Evolutionary conservation across 2,113 vertebrate genomes (phyloP).

Genomic region (Calcarius ornatus): DNA sequence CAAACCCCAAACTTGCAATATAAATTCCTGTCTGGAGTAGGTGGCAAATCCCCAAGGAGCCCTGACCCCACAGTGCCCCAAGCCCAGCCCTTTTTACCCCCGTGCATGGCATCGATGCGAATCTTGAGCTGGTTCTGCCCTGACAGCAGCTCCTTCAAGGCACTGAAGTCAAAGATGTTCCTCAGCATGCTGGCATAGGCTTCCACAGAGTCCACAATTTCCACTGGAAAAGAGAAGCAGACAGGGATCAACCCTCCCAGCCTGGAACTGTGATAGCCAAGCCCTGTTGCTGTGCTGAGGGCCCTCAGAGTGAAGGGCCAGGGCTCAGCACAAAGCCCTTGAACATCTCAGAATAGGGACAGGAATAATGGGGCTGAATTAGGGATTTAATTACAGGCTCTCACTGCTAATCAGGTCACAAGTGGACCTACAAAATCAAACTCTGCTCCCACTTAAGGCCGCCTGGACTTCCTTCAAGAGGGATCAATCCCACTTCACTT

Average conservation of each 20-base stretch:
- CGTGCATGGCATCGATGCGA: constrained; percentile 96
- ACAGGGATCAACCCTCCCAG: neutral
- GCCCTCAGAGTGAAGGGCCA: neutral
- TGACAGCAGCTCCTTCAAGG: constrained; percentile 91
- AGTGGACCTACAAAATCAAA: neutral
- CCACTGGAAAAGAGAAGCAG: constrained; percentile 76
- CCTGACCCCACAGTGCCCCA: fast-evolving
- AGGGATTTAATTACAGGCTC: neutral
- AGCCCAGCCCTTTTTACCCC: constrained; percentile 75
- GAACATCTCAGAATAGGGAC: neutral
- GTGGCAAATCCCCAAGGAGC: neutral
- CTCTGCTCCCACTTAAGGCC: neutral
- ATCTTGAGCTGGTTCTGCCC: constrained; percentile 88
- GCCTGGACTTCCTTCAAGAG: neutral
- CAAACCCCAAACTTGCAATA: neutral
- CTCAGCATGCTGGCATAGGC: constrained; percentile 92
- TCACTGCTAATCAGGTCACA: neutral
- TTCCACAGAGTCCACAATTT: constrained; percentile 95
- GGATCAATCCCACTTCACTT: neutral
- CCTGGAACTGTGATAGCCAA: neutral
- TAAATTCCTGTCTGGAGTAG: neutral
- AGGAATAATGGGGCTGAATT: neutral
- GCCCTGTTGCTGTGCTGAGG: neutral
- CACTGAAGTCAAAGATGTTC: constrained; percentile 92
- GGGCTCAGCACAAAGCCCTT: neutral